Conservation (phyloP, 2,113 vertebrate genomes). For the Podarcis cretensis region DNA sequence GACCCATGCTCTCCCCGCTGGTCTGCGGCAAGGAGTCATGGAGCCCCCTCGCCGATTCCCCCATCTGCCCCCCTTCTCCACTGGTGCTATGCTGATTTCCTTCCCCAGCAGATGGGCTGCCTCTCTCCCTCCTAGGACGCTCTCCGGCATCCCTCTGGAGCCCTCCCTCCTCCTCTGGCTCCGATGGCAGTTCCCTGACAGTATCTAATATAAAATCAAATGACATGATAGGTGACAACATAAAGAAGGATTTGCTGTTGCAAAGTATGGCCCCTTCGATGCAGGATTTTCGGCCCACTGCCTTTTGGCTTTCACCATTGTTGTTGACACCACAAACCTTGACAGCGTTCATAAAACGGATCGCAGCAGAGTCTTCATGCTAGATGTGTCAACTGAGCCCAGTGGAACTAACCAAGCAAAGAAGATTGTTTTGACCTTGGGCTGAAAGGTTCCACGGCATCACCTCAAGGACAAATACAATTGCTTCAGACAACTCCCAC, state of each 20-base stretch:
- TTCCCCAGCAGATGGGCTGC: no score
- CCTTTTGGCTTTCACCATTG: neutral
- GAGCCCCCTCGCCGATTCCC: no score
- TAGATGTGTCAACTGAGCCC: neutral
- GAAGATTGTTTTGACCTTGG: constrained; percentile 22
- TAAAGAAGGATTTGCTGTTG: neutral
- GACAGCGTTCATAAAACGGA: neutral
- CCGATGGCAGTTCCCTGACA: no score
- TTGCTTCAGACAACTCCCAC: constrained; percentile 20
- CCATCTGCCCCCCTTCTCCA: no score
- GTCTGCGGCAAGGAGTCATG: no score
- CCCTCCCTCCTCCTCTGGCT: no score
- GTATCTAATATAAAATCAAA: neutral
- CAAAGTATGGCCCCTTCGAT: neutral
- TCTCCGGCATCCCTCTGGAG: no score
- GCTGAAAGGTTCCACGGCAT: neutral
- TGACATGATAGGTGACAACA: neutral
- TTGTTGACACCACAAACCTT: neutral
- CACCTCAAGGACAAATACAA: neutral
- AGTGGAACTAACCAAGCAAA: constrained; percentile 13
- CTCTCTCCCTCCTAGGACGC: no score
- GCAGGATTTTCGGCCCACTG: neutral
- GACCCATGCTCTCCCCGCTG: no score
- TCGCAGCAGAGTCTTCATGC: constrained; percentile 16
- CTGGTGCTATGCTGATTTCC: no score